Base-by-base conservation (phyloP, 2,888 invertebrate genomes). In the Sinhomidia bicolor region DNA sequence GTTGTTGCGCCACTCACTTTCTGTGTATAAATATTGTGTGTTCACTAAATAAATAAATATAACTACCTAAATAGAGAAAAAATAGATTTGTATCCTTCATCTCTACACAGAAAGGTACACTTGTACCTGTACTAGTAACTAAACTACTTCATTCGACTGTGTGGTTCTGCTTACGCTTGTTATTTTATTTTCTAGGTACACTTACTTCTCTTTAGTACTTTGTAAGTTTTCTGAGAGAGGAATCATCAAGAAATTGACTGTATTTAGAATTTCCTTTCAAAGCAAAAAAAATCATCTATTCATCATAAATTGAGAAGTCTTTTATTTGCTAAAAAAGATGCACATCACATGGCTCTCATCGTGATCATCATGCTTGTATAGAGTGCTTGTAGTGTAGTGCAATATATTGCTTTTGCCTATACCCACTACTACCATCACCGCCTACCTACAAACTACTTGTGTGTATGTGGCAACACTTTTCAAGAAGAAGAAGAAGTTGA, bases 281-380 rank as follows among this genome's bases (percentile, higher is more conserved):
- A 20, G 29, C 9, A 23, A 29, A 23, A n/a, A 36, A 57, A 57
- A 79, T 79, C 76, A 51, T 57, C 32, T 57, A 60, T 57, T 60
- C 57, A 23, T 79, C 57, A 79, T 41, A 79, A 79, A 57, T 57
- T 79, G 36, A 79, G 36, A 41, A 76, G 51, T 29, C 7, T 51
- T 76, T 51, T 76, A 76, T 76, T 76, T 76, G 51, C 76, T 29
- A 17, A 54, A 51, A 32, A 51, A 54, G n/a, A 29, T n/a, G n/a
- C n/a, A n/a, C n/a, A n/a, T n/a, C 29, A 51, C 76, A 76, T 76
- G 32, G 51, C 76, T 51, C 76, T 51, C 12, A 51, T 17, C n/a
- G n/a, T n/a, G n/a, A n/a, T n/a, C n/a, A n/a, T n/a, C n/a, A n/a
- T n/a, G n/a, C n/a, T n/a, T n/a, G n/a, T n/a, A n/a, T n/a, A n/a